phyloP scores from a whole-genome alignment of 2,113 vertebrate genomes.

The Otis tarda region DNA sequence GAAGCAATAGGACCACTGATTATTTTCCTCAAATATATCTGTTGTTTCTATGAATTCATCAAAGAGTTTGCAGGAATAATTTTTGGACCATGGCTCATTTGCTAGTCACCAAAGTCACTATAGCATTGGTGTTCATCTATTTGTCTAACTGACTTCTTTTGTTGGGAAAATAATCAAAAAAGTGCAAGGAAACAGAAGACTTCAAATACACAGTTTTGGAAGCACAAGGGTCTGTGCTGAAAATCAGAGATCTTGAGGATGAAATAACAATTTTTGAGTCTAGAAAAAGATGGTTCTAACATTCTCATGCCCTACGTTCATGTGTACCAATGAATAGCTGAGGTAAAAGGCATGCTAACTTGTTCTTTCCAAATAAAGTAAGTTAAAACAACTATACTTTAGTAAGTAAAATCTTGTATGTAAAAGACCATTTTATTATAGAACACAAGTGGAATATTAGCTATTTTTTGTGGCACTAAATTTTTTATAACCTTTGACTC shows the following conservation, averaged over 20 bases:
- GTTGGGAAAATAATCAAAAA: not conserved
- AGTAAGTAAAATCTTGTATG: not conserved
- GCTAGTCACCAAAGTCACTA: not conserved
- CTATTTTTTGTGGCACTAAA: slow-evolving; percentile 73
- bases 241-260: not conserved
- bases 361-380: not conserved
- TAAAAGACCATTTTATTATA: slow-evolving; percentile 60
- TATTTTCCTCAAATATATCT: not conserved
- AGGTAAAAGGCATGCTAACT: not conserved
- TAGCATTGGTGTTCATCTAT: accelerated
- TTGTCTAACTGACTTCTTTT: not conserved
- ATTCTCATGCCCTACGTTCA: not conserved
- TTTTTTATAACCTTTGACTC: slow-evolving; percentile 79
- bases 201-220: not conserved
- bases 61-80: not conserved
- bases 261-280: not conserved
- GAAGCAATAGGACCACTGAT: not conserved
- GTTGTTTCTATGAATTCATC: not conserved
- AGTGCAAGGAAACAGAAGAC: not conserved
- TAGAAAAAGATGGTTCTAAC: not conserved
- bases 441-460: slow-evolving; percentile 66
- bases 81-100: not conserved
- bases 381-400: not conserved
- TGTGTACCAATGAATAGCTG: not conserved
- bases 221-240: not conserved